These are phyloP conservation scores for Cariama cristata DNA, from an alignment of 2,113 vertebrate species.

Conservation along the genomic window DNA sequence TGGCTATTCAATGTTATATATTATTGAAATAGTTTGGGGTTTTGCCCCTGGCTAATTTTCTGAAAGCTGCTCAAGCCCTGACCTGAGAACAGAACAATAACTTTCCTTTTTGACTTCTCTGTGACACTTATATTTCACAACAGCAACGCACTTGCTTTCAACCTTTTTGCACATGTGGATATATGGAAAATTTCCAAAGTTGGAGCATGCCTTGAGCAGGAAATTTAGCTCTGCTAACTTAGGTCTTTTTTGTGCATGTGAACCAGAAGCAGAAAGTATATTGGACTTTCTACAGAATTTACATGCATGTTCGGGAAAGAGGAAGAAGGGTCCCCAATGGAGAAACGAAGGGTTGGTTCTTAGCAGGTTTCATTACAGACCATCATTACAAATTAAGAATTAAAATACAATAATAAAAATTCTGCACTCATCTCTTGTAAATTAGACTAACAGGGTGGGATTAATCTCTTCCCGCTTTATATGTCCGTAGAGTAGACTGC, in stretches of 20 bases:
- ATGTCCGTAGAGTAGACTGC: background rate
- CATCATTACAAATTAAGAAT: background rate
- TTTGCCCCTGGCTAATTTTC: slow-evolving; percentile 18
- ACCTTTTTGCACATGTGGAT: background rate
- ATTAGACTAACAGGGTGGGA: background rate
- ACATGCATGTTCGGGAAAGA: background rate
- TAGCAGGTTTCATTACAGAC: background rate
- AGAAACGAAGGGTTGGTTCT: background rate
- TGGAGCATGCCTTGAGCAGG: background rate
- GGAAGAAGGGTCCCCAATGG: background rate
- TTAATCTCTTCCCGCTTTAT: background rate
- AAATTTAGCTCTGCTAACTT: background rate
- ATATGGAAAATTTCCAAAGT: background rate
- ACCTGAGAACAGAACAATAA: background rate
- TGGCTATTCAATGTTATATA: background rate
- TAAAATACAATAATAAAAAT: background rate
- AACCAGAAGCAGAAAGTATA: background rate
- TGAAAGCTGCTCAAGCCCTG: background rate
- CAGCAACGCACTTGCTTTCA: background rate
- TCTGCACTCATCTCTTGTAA: background rate
- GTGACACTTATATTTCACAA: slow-evolving; percentile 14
- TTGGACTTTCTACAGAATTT: background rate
- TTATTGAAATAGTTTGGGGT: background rate
- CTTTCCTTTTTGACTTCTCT: background rate
- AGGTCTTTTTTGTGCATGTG: accelerated